Conservation (phyloP, 1,140 invertebrate species). For the Aphaenogaster ashmeadi region DNA sequence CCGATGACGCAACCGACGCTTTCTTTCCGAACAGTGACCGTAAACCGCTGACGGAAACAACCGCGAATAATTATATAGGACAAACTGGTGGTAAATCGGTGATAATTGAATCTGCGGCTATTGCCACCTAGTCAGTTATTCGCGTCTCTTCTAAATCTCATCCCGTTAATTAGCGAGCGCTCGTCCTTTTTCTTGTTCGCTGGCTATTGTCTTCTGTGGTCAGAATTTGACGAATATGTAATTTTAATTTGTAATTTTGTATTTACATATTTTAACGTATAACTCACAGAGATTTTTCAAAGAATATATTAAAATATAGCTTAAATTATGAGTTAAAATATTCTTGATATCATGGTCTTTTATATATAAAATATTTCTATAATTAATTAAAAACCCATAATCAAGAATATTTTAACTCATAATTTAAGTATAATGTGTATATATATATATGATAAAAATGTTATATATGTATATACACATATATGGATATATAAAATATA, state of each 20-base stretch:
- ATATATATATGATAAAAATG: neutral
- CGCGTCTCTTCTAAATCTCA: conserved; percentile 31
- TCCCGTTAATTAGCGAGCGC: neutral
- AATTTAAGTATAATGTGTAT: neutral
- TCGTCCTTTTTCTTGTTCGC: neutral
- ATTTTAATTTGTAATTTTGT: neutral
- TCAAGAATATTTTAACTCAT: no score
- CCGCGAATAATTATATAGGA: conserved; percentile 43
- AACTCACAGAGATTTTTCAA: neutral
- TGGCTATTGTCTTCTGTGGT: neutral
- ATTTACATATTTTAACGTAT: neutral
- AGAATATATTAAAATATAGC: neutral
- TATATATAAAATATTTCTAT: neutral
- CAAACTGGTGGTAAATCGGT: conserved; percentile 43
- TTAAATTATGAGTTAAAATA: neutral
- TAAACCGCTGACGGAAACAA: conserved; percentile 12
- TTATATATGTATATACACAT: neutral
- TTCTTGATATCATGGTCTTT: neutral
- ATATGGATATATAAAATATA: neutral
- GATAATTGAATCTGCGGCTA: conserved; percentile 40
- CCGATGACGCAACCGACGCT: conserved; percentile 32
- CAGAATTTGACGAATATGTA: neutral
- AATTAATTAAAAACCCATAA: no score
- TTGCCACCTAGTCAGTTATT: conserved; percentile 49
- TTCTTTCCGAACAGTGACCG: conserved; percentile 39